Conservation (phyloP, 1,140 invertebrate genomes). For the Drosophila punjabiensis region DNA sequence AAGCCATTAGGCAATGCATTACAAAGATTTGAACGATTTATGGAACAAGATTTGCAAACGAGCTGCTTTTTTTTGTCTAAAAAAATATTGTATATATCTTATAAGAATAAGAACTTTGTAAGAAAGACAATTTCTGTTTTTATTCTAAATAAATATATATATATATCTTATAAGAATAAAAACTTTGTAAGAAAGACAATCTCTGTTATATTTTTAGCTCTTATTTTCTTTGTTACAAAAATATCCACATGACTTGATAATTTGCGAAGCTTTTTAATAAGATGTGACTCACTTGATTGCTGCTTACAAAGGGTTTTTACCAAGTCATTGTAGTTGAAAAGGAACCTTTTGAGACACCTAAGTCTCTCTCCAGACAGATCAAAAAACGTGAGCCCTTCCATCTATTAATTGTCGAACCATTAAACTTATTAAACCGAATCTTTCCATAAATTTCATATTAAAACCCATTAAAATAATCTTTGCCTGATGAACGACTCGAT, state of each 20-base stretch:
- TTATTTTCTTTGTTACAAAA: conserved; percentile 23
- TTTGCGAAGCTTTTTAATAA: neutral
- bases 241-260: conserved; percentile 15
- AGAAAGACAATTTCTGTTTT: neutral
- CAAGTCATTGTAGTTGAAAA: conserved; percentile 8
- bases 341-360: neutral
- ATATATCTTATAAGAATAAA: neutral
- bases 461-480: conserved; percentile 8
- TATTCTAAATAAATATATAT: neutral
- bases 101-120: neutral
- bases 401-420: neutral
- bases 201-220: neutral
- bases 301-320: conserved; percentile 6
- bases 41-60: conserved; percentile 2
- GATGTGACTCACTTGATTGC: neutral
- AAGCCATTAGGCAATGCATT: conserved; percentile 29
- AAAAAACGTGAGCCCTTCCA: neutral
- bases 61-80: neutral
- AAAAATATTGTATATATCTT: neutral
- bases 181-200: neutral
- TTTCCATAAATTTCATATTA: neutral
- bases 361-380: conserved; percentile 5
- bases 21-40: conserved; percentile 29
- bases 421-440: neutral
- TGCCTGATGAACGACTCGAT: conserved; percentile 5